Evolutionary conservation across 2,797 vertebrate genomes (phyloP).

Genomic region (Brachyalestes nurse): DNA sequence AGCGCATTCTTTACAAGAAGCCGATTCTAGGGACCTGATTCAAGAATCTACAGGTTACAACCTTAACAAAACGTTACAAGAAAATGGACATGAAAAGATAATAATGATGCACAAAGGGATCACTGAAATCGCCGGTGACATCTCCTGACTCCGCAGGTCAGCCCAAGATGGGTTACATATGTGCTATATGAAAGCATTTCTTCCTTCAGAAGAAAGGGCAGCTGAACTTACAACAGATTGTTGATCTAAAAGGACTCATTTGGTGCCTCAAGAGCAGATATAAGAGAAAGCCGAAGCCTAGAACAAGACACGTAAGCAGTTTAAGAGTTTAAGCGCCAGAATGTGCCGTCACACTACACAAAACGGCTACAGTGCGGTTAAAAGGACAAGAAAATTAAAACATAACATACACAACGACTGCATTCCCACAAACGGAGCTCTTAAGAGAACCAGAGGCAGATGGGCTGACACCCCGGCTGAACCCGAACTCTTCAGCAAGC

Average conservation of each 20-base stretch:
- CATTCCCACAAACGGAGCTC: background rate
- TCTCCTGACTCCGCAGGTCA: background rate
- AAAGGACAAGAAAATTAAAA: background rate
- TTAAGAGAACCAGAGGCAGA: background rate
- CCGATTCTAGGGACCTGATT: background rate
- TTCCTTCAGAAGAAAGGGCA: background rate
- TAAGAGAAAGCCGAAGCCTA: background rate
- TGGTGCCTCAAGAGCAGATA: background rate
- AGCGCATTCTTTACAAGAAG: background rate
- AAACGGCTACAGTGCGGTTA: too few species aligned
- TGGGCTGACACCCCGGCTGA: background rate
- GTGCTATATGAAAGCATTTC: too few species aligned
- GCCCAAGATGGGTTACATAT: background rate
- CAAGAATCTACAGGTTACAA: background rate
- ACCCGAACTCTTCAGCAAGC: background rate
- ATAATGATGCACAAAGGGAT: constrained; percentile 1
- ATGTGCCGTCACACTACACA: background rate
- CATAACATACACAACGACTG: background rate
- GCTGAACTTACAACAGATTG: background rate
- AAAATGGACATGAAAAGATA: constrained; percentile 1
- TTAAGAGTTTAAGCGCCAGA: background rate
- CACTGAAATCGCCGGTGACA: background rate
- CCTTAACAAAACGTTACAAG: background rate
- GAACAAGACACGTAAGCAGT: background rate
- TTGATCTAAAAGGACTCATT: background rate